phyloP scores from a whole-genome alignment of 2,113 vertebrate species.

The Gobius niger region DNA sequence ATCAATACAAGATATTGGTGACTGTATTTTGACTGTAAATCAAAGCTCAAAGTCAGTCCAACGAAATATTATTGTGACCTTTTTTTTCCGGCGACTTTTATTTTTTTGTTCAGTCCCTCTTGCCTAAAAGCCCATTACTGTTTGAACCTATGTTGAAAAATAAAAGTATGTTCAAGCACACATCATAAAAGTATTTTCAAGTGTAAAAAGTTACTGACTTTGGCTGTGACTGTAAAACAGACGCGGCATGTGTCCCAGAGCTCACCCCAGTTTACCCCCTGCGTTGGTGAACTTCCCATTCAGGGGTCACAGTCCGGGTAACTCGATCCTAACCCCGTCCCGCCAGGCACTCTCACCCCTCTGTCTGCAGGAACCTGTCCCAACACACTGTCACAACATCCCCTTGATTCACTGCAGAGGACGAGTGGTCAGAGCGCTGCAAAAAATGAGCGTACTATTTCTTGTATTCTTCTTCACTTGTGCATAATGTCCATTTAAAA shows the following conservation, averaged over 20 bases:
- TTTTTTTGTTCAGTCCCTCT: no score
- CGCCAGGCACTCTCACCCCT: constrained; percentile 34
- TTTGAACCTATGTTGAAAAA: neutral
- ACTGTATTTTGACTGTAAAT: no score
- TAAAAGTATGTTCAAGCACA: neutral
- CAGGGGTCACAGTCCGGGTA: constrained; percentile 50
- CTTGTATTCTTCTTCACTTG: no score
- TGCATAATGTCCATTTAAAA: no score
- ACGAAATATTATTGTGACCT: no score
- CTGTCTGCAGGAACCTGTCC: constrained; percentile 50
- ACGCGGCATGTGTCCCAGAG: neutral
- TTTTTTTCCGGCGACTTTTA: no score
- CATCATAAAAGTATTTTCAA: neutral
- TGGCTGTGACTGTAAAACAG: constrained; percentile 3
- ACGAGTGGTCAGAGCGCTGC: constrained; percentile 45
- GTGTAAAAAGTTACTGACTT: neutral
- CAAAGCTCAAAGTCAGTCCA: no score
- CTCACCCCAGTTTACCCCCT: constrained; percentile 14
- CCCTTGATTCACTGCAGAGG: constrained; percentile 40
- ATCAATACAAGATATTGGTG: no score
- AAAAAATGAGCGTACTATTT: no score
- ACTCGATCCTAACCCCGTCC: constrained; percentile 41
- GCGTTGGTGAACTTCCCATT: constrained; percentile 42
- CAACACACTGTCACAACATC: constrained; percentile 45
- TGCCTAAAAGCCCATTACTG: no score